A percentile compares a stretch with the other conserved stretches of the same genome.
Conservation (phyloP, 2,113 vertebrate species). For the Ardeotis arabs region DNA sequence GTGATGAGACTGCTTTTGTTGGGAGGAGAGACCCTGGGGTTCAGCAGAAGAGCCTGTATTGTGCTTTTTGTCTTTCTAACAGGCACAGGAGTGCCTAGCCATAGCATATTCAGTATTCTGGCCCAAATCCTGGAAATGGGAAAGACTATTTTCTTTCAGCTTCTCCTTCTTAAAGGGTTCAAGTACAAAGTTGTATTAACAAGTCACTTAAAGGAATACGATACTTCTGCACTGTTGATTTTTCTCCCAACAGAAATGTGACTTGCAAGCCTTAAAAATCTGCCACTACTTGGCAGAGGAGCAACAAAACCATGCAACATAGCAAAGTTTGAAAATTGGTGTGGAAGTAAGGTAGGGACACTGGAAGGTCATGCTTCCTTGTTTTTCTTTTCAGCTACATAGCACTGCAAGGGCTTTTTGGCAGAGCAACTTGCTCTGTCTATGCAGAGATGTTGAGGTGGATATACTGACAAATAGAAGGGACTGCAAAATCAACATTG, state of each 20-base stretch:
- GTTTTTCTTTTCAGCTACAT: background rate
- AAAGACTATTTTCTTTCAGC: background rate
- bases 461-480: background rate
- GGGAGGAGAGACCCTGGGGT: background rate
- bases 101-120: background rate
- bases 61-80: background rate
- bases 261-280: background rate
- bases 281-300: background rate
- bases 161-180: background rate
- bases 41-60: background rate
- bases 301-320: background rate
- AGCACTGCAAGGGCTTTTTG: background rate
- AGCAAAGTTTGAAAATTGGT: background rate
- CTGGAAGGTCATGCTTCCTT: background rate
- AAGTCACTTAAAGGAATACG: background rate
- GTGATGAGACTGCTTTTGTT: background rate
- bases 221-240: background rate
- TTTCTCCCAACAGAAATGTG: background rate
- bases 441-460: background rate
- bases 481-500: background rate
- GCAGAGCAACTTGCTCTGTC: background rate
- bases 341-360: background rate
- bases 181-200: background rate
- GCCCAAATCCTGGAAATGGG: background rate
- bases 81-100: background rate